phyloP scores from a whole-genome alignment of 2,888 invertebrate genomes.

The Axea sp. region DNA sequence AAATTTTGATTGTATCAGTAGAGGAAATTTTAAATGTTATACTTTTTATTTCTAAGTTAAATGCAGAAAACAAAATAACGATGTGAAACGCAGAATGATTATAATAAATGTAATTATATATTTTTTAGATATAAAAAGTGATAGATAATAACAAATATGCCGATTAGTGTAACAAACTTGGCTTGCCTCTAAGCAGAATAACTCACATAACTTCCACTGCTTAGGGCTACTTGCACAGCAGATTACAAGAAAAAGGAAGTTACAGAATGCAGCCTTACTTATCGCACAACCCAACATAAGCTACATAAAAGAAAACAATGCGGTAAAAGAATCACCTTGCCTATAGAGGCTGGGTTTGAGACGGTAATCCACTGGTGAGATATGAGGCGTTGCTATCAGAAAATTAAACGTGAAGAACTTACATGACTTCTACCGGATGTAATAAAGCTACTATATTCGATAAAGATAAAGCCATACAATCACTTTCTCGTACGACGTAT shows the following conservation, averaged over 20 bases:
- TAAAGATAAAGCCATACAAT: constrained; percentile 8
- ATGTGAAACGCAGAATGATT: too few relatives aligned
- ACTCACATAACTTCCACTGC: constrained; percentile 6
- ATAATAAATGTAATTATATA: too few relatives aligned
- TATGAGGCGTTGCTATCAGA: constrained; percentile 41
- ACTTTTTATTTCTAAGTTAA: too few relatives aligned
- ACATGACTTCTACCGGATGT: constrained; percentile 21
- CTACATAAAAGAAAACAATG: constrained; percentile 43
- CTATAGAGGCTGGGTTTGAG: constrained; percentile 25
- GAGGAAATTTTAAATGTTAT: too few relatives aligned
- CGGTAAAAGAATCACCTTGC: constrained; percentile 35
- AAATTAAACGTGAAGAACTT: constrained; percentile 42
- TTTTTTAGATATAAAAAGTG: too few relatives aligned
- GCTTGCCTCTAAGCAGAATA: constrained; percentile 1
- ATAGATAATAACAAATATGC: too few relatives aligned
- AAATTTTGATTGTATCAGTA: too few relatives aligned
- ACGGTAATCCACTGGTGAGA: constrained; percentile 33
- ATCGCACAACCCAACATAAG: constrained; percentile 27
- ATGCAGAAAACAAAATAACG: too few relatives aligned
- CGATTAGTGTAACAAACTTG: constrained; percentile 17
- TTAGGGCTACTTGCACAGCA: constrained; percentile 12
- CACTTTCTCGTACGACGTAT: too few relatives aligned
- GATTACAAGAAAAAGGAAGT: constrained; percentile 28
- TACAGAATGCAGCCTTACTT: constrained; percentile 27
- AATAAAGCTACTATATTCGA: constrained; percentile 19